These are phyloP conservation scores for Umimayanthus kanabou DNA, from an alignment of 92 coral and sea anemone genomes.

Conservation along the genomic window DNA sequence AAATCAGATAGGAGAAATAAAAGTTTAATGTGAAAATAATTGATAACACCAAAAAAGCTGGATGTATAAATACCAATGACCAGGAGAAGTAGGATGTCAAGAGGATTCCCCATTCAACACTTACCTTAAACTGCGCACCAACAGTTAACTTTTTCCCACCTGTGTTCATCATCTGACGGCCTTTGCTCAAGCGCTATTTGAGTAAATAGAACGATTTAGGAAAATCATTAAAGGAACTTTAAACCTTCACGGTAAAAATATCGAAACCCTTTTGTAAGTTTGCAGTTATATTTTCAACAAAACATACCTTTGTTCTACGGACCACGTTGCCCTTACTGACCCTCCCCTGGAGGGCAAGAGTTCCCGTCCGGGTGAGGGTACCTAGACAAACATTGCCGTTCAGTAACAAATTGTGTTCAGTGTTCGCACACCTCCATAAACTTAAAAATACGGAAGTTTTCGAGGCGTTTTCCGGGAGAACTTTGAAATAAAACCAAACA, in stretches of 20 bases:
- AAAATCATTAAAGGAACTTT: too few species aligned
- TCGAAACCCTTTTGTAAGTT: too few species aligned
- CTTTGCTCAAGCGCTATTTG: constrained; percentile 66
- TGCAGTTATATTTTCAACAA: neutral
- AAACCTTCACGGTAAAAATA: too few species aligned
- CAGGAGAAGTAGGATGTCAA: neutral
- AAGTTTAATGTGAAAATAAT: too few species aligned
- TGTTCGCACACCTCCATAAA: neutral
- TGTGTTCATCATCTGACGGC: constrained; percentile 60
- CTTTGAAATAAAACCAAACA: neutral
- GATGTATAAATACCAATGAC: neutral
- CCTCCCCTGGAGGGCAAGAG: constrained; percentile 75
- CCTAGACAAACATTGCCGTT: constrained; percentile 38
- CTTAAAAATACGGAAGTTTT: neutral
- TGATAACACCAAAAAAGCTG: neutral
- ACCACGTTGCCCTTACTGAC: constrained; percentile 69
- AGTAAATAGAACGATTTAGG: neutral
- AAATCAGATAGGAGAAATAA: too few species aligned
- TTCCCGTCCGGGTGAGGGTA: constrained; percentile 79
- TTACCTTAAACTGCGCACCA: constrained; percentile 80
- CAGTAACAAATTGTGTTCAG: neutral
- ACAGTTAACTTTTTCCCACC: constrained; percentile 75
- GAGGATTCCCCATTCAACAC: neutral
- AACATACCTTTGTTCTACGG: constrained; percentile 55
- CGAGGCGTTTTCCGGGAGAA: neutral